A percentile compares a stretch with the other conserved stretches of the same genome.
Conservation (phyloP, 2,113 vertebrate species). For the Rana temporaria region DNA sequence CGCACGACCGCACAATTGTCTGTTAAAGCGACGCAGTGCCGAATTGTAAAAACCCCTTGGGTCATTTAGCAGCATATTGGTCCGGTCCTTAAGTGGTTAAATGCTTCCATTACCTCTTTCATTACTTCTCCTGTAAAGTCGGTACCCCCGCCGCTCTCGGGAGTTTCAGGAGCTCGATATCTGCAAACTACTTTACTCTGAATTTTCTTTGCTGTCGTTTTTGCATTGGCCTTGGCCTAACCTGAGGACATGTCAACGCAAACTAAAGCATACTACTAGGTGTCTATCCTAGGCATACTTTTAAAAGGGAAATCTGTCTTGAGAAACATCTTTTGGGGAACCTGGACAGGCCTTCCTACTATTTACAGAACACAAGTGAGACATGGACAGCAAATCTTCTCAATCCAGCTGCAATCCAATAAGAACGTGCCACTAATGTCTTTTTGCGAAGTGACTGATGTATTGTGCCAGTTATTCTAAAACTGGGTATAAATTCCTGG, state of each 20-base stretch:
- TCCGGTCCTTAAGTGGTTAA: neutral
- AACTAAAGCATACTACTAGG: neutral
- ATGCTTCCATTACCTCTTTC: neutral
- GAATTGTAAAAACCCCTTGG: too few relatives aligned
- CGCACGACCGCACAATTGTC: too few relatives aligned
- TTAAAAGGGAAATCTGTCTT: neutral
- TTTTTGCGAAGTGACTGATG: too few relatives aligned
- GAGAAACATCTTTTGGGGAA: neutral
- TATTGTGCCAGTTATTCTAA: too few relatives aligned
- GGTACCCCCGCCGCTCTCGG: neutral
- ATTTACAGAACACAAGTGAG: neutral
- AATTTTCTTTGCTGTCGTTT: neutral
- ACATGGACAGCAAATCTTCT: neutral
- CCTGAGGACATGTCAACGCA: neutral
- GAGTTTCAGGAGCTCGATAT: neutral
- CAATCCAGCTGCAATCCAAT: too few relatives aligned
- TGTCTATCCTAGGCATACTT: neutral
- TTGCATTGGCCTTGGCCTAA: neutral
- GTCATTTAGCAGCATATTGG: too few relatives aligned
- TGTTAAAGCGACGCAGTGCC: too few relatives aligned
- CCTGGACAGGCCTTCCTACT: neutral
- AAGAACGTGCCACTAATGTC: too few relatives aligned
- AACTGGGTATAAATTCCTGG: too few relatives aligned
- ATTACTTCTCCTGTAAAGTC: constrained; percentile 6
- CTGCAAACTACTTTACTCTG: neutral